Evolutionary conservation across 2,888 invertebrate genomes (phyloP).

Genomic region (Margaritifera margaritifera): DNA sequence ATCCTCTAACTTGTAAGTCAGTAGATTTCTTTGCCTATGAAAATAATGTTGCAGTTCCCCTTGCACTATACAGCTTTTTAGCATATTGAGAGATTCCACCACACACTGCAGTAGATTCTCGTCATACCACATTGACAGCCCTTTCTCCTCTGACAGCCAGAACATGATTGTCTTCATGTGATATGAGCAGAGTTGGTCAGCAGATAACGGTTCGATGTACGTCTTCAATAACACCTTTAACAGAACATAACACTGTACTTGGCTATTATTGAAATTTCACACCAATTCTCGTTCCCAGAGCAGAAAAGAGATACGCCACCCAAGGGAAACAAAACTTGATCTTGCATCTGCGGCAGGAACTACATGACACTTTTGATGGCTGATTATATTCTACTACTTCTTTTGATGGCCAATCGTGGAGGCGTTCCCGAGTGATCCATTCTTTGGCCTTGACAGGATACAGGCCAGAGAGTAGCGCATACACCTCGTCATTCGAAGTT

Average conservation of each 20-base stretch:
- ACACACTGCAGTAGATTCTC: conserved; percentile 9
- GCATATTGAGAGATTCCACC: neutral
- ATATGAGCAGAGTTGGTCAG: conserved; percentile 13
- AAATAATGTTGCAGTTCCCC: conserved; percentile 12
- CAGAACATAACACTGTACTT: conserved; percentile 16
- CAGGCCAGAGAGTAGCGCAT: conserved; percentile 5
- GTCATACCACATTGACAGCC: conserved; percentile 1
- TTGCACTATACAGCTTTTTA: conserved; percentile 1
- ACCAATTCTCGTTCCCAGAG: conserved; percentile 16
- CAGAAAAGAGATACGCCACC: conserved; percentile 16
- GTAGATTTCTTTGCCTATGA: conserved; percentile 9
- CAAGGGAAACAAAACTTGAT: neutral
- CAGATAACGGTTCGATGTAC: conserved; percentile 2
- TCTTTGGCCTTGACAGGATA: conserved; percentile 16
- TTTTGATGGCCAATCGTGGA: conserved; percentile 12
- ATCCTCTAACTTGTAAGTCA: conserved; percentile 11
- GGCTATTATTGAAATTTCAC: conserved; percentile 19
- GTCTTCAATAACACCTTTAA: conserved; percentile 6
- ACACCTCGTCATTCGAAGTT: conserved; percentile 4
- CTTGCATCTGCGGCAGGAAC: conserved; percentile 13
- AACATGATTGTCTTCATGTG: conserved; percentile 16
- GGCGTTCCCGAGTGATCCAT: conserved; percentile 10
- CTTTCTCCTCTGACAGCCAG: conserved; percentile 15
- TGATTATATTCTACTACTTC: conserved; percentile 3
- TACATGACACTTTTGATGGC: conserved; percentile 7